These are phyloP conservation scores for Sylvicola cinctus DNA, from an alignment of 2,888 invertebrate genomes.

Conservation along the genomic window DNA sequence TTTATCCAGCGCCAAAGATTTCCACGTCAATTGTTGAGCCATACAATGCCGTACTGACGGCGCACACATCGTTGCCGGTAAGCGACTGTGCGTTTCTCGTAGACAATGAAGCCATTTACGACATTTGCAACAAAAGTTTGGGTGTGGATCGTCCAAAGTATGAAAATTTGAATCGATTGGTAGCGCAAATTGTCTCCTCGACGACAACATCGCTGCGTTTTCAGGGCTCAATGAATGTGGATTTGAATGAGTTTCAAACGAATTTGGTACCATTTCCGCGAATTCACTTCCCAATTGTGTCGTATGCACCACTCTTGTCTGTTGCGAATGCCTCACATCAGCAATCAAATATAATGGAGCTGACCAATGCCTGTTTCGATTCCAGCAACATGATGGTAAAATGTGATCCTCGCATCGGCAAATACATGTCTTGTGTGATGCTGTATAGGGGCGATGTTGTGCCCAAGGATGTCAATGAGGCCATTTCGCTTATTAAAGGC, in stretches of 20 bases:
- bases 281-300: constrained; percentile 61
- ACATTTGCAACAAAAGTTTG: constrained; percentile 70
- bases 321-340: constrained; percentile 31
- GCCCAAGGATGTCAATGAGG: constrained; percentile 45
- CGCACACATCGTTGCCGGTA: constrained; percentile 70
- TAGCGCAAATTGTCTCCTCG: constrained; percentile 68
- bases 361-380: constrained; percentile 77
- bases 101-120: constrained; percentile 90
- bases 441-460: constrained; percentile 67
- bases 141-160: constrained; percentile 70
- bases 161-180: constrained; percentile 64
- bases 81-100: constrained; percentile 89
- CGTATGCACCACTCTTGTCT: constrained; percentile 49
- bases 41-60: constrained; percentile 78
- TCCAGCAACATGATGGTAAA: constrained; percentile 79
- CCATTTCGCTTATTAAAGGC: constrained; percentile 49
- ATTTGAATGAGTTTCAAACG: constrained; percentile 72
- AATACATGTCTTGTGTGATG: constrained; percentile 35
- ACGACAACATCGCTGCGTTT: constrained; percentile 76
- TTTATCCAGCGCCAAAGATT: constrained; percentile 77
- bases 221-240: constrained; percentile 76
- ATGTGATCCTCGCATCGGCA: constrained; percentile 63
- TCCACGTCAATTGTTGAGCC: constrained; percentile 90
- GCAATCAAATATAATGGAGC: constrained; percentile 35
- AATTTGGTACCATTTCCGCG: constrained; percentile 27